A percentile compares a stretch with the other conserved stretches of the same genome.
Evolutionary conservation across 2,888 invertebrate genomes (phyloP).

Genomic region (Nemoura dubitans): DNA sequence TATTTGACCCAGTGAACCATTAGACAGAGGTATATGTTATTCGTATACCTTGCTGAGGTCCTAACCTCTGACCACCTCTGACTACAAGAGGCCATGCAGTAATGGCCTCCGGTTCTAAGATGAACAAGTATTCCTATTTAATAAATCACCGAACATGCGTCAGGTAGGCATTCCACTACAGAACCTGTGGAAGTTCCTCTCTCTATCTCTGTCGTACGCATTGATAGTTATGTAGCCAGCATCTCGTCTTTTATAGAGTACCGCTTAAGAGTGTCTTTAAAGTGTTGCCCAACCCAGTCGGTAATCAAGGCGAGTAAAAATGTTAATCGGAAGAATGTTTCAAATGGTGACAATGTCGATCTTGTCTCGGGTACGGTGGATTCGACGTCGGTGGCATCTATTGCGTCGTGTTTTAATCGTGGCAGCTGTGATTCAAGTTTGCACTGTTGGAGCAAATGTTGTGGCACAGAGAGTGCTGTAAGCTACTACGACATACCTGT

Average conservation of each 20-base stretch:
- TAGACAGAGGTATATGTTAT: no score
- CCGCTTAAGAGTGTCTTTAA: background rate
- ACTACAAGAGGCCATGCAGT: background rate
- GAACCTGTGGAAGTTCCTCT: background rate
- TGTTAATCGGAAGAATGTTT: background rate
- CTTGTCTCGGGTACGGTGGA: background rate
- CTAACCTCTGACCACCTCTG: background rate
- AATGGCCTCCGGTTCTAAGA: background rate
- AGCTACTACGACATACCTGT: no score
- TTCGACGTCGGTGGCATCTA: background rate
- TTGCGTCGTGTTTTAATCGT: background rate
- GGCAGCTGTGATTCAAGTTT: background rate
- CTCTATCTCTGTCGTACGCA: background rate
- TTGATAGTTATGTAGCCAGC: background rate
- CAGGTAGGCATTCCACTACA: background rate
- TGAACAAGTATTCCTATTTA: background rate
- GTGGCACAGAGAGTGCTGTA: no score
- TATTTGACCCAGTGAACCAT: background rate
- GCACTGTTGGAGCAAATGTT: no score
- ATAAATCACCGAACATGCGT: slow-evolving; percentile 7
- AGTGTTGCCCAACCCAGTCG: background rate
- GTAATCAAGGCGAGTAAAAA: background rate
- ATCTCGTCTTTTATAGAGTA: background rate
- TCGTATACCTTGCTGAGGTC: no score
- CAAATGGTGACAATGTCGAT: background rate